A percentile compares a stretch with the other conserved stretches of the same genome.
phyloP scores from a whole-genome alignment of 1,140 invertebrate genomes.

The Drosophila tristis region DNA sequence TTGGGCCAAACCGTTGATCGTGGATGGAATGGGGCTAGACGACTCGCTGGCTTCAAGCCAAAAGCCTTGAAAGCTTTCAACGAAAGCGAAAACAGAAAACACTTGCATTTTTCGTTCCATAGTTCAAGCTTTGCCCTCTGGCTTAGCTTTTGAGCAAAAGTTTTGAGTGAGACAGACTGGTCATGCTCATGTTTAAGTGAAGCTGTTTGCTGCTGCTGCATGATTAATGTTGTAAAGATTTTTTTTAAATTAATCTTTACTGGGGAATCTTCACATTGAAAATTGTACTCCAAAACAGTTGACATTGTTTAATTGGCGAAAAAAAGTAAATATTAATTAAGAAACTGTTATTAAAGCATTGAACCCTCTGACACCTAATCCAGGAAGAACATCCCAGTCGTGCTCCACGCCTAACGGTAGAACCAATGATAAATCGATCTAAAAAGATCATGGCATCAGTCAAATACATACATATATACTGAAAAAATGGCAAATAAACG shows the following conservation, averaged over 20 bases:
- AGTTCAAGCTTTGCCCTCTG: slow-evolving; percentile 30
- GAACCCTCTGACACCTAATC: slow-evolving; percentile 55
- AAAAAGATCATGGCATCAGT: slow-evolving; percentile 11
- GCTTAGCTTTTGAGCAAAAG: slow-evolving; percentile 52
- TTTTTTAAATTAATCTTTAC: slow-evolving; percentile 62
- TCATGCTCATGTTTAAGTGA: slow-evolving; percentile 37
- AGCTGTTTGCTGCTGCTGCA: slow-evolving; percentile 25
- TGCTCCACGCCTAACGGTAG: slow-evolving; percentile 32
- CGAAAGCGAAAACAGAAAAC: slow-evolving; percentile 71
- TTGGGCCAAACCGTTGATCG: slow-evolving; percentile 59
- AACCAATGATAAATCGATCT: slow-evolving; percentile 17
- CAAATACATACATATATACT: no score
- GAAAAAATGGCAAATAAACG: no score
- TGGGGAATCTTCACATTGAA: slow-evolving; percentile 53
- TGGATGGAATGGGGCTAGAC: slow-evolving; percentile 29
- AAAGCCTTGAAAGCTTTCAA: slow-evolving; percentile 77
- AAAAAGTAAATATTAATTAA: slow-evolving; percentile 43
- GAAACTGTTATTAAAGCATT: slow-evolving; percentile 68
- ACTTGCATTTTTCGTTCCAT: slow-evolving; percentile 74
- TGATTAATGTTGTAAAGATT: slow-evolving; percentile 76
- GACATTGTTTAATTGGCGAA: slow-evolving; percentile 65
- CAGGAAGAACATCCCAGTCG: slow-evolving; percentile 56
- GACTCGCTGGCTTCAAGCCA: slow-evolving; percentile 37
- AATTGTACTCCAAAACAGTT: slow-evolving; percentile 42
- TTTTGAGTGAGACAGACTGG: slow-evolving; percentile 12